Evolutionary conservation across 2,888 invertebrate genomes (phyloP), one percentile per base, ranked within the genome.

Genomic region (Charanyca ferruginea): DNA sequence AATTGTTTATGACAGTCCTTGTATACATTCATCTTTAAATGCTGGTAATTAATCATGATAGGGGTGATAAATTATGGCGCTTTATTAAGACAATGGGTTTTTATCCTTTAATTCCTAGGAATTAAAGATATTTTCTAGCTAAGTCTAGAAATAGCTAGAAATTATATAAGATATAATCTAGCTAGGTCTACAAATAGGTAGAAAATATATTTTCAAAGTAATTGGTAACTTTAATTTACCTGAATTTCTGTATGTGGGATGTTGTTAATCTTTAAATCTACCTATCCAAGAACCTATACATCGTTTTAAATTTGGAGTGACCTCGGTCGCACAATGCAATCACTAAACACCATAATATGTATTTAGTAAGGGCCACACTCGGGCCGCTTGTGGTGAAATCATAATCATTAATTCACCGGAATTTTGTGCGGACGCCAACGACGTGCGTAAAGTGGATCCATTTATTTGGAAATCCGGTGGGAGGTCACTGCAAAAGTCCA

Each of bases 401-500:
- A 86, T 90, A 85, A 89, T 83, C 89, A 89, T 90, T 88, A 91
- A 89, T 89, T 85, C 81, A 78, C 70, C 79, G 81, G 81, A 85
- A 88, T 85, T 84, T 88, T 85, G 86, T 85, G 86, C 86, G 87
- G 86, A 89, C 85, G 85, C 85, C 77, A 86, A 85, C 86, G 82
- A 83, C 80, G 85, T 83, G 88, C 85, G 89, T 90, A 92, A 93
- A 93, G 93, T 93, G 93, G 87, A 82, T 85, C 89, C 92, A 92
- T 94, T 94, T 94, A 91, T 94, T 89, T 92, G 92, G 83, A 89
- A 93, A 93, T 93, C 91, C 92, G 90, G 87, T 88, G 93, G 91
- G 91, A 93, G 93, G 93, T 94, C 91, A 93, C 89, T 86, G 90
- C 90, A 89, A 92, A 92, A 93, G 93, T 94, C 91, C 93, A 93